Conservation (phyloP, 2,888 invertebrate genomes). For the Aphidius colemani region DNA sequence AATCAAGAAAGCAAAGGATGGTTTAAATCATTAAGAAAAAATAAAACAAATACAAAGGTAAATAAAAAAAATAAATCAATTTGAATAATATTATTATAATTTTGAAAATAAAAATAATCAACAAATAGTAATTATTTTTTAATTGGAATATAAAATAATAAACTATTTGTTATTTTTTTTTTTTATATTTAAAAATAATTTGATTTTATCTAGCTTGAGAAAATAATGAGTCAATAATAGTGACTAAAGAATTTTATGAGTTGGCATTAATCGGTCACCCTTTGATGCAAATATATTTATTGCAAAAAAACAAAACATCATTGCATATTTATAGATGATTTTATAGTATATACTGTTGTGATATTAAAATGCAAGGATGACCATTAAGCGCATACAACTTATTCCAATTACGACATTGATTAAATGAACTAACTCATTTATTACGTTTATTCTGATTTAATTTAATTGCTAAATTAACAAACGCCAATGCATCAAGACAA, state of each 20-base stretch:
- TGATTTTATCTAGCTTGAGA: neutral
- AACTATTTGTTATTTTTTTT: too few relatives aligned
- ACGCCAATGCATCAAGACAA: conserved; percentile 36
- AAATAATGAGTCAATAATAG: conserved; percentile 30
- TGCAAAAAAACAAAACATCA: neutral
- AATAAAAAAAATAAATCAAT: conserved; percentile 21
- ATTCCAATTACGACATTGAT: conserved; percentile 58
- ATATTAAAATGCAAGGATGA: conserved; percentile 35
- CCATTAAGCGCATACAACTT: conserved; percentile 52
- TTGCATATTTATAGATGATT: conserved; percentile 18
- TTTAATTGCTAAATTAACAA: conserved; percentile 57
- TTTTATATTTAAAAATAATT: neutral
- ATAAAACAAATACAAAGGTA: conserved; percentile 64
- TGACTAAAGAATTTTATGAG: conserved; percentile 9
- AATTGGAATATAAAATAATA: too few relatives aligned
- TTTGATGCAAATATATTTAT: conserved; percentile 4
- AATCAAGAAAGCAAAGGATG: conserved; percentile 66
- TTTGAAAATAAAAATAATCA: too few relatives aligned
- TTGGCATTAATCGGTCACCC: conserved; percentile 48
- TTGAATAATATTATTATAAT: neutral
- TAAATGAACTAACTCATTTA: conserved; percentile 54
- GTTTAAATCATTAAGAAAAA: conserved; percentile 81
- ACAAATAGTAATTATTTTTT: too few relatives aligned
- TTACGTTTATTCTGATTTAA: conserved; percentile 52
- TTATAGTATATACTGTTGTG: neutral